Percentiles rank a stretch among this genome's conserved stretches.
phyloP scores from a whole-genome alignment of 2,797 vertebrate species.

The Pseudocheirus occidentalis region DNA sequence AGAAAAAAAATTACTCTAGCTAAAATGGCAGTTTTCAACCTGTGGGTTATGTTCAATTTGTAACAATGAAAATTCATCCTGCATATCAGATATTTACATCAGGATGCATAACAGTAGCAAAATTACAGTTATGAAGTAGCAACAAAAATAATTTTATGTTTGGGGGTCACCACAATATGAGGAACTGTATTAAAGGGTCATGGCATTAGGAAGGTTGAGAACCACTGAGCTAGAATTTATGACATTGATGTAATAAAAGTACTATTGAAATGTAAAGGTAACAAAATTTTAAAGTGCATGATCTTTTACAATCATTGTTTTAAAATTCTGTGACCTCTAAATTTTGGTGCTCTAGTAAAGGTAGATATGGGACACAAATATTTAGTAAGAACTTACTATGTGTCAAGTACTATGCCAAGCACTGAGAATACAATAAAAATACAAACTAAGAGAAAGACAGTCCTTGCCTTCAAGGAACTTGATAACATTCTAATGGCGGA shows the following conservation, averaged over 20 bases:
- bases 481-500: background rate
- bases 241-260: background rate
- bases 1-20: background rate
- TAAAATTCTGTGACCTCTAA: background rate
- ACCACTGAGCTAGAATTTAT: background rate
- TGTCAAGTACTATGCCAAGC: background rate
- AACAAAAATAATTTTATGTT: no score
- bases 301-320: background rate
- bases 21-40: no score
- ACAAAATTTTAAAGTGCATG: background rate
- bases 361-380: background rate
- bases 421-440: background rate
- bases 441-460: background rate
- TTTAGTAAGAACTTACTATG: background rate
- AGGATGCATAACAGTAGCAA: no score
- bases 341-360: background rate
- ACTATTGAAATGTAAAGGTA: background rate
- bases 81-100: no score
- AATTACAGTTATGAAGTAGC: no score
- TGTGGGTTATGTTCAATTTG: no score
- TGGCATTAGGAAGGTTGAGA: no score
- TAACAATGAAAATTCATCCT: no score
- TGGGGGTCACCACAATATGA: no score
- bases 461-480: background rate
- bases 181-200: no score